A percentile compares a stretch with the other conserved stretches of the same genome.
Conservation (phyloP, 2,797 vertebrate genomes). For the Cynodonichthys magdalenae region DNA sequence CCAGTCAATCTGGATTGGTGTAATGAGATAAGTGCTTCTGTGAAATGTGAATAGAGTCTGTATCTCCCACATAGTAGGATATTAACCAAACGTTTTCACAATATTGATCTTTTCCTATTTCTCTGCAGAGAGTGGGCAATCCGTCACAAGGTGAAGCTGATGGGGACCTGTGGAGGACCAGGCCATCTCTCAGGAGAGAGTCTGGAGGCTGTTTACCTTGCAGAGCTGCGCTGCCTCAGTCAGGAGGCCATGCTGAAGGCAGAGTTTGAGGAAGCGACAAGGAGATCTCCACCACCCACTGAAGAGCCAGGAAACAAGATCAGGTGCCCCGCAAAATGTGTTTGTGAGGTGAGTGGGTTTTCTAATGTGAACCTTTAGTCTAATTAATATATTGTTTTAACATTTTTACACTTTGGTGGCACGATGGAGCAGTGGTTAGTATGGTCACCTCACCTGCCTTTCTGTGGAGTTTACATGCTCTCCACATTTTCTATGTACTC, state of each 20-base stretch:
- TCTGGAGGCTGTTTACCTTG: constrained; percentile 82
- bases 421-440: neutral
- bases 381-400: no score
- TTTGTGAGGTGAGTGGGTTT: constrained; percentile 77
- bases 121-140: constrained; percentile 81
- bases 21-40: no score
- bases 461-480: no score
- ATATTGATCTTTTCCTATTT: neutral
- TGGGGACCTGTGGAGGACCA: constrained; percentile 84
- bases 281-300: constrained; percentile 27
- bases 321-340: constrained; percentile 85
- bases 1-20: no score
- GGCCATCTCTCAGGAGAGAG: constrained; percentile 82
- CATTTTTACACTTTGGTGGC: no score
- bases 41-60: no score
- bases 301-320: constrained; percentile 50
- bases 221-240: constrained; percentile 84
- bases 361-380: no score
- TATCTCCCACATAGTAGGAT: no score
- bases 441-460: no score
- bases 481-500: no score
- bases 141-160: constrained; percentile 73
- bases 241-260: constrained; percentile 73
- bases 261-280: constrained; percentile 73
- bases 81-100: no score